A percentile compares a stretch with the other conserved stretches of the same genome.
These are phyloP conservation scores for Nibea coibor DNA, from an alignment of 2,113 vertebrate species.

Conservation along the genomic window DNA sequence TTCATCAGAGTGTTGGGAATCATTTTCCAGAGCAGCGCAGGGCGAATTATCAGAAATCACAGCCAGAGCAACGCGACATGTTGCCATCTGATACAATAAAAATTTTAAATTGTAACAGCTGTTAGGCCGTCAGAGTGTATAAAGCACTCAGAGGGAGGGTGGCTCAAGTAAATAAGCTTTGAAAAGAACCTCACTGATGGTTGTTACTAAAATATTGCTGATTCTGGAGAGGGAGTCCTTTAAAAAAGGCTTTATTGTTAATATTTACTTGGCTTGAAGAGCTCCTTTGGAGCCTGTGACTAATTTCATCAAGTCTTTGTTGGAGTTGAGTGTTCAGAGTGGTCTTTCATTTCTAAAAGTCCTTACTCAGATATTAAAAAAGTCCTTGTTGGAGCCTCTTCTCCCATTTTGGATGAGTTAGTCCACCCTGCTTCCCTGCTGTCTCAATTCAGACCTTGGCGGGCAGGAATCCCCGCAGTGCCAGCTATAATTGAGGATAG, in stretches of 20 bases:
- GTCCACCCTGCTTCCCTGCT: slow-evolving; percentile 13
- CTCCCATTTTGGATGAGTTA: slow-evolving; percentile 20
- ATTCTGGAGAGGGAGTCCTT: not conserved
- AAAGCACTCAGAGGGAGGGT: not conserved
- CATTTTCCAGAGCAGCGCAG: not conserved
- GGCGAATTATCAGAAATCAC: not conserved
- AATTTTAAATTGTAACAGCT: slow-evolving; percentile 18
- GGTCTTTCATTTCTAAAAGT: slow-evolving; percentile 33
- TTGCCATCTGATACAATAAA: slow-evolving; percentile 18
- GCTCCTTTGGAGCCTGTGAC: not conserved
- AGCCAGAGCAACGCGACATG: not conserved
- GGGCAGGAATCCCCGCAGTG: slow-evolving; percentile 3
- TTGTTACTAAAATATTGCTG: not conserved
- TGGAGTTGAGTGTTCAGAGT: not conserved
- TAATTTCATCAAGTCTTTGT: slow-evolving; percentile 25
- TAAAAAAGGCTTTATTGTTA: not conserved
- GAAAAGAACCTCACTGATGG: not conserved
- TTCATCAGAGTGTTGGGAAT: not conserved
- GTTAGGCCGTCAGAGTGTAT: slow-evolving; percentile 10
- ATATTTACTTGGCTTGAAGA: not conserved
- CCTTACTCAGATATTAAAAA: slow-evolving; percentile 40
- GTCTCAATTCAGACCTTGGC: slow-evolving; percentile 49
- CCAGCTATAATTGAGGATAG: slow-evolving; percentile 36
- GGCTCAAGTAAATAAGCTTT: not conserved
- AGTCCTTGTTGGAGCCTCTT: slow-evolving; percentile 29